Conservation (phyloP, 2,888 invertebrate genomes). For the Chrysomela aeneicollis region DNA sequence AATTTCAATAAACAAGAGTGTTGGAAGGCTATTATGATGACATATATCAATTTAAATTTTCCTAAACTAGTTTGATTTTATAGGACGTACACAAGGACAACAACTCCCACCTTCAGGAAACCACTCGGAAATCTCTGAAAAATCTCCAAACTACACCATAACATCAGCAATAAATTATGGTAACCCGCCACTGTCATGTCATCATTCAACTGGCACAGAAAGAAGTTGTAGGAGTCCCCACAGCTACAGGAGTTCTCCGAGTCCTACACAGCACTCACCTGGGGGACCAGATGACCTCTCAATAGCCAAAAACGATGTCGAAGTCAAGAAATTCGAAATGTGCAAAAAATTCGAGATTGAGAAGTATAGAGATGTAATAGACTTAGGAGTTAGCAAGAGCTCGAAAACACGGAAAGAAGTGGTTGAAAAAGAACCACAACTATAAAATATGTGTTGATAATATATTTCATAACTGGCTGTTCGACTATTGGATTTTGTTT, state of each 20-base stretch:
- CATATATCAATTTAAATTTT: no score
- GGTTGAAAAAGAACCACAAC: no score
- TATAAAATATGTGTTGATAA: no score
- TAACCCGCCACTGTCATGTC: constrained; percentile 48
- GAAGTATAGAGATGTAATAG: no score
- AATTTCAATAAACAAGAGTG: no score
- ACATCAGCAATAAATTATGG: constrained; percentile 46
- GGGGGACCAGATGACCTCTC: constrained; percentile 58
- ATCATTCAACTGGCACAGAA: constrained; percentile 55
- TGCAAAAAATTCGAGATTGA: constrained; percentile 19
- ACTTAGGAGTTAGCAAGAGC: no score
- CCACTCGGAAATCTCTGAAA: constrained; percentile 37
- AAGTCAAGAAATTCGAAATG: constrained; percentile 33
- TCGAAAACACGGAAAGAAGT: no score
- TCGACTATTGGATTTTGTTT: no score
- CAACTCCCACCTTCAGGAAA: constrained; percentile 36
- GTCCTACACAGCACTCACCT: constrained; percentile 55
- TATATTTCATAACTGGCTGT: no score
- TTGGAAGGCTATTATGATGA: no score
- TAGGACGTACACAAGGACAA: constrained; percentile 43
- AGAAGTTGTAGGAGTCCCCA: constrained; percentile 47
- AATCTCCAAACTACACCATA: constrained; percentile 42
- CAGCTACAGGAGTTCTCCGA: constrained; percentile 49
- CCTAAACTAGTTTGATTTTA: no score
- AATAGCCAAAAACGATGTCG: constrained; percentile 43